phyloP scores from a whole-genome alignment of 2,797 vertebrate species.

The Lerista edwardsae region DNA sequence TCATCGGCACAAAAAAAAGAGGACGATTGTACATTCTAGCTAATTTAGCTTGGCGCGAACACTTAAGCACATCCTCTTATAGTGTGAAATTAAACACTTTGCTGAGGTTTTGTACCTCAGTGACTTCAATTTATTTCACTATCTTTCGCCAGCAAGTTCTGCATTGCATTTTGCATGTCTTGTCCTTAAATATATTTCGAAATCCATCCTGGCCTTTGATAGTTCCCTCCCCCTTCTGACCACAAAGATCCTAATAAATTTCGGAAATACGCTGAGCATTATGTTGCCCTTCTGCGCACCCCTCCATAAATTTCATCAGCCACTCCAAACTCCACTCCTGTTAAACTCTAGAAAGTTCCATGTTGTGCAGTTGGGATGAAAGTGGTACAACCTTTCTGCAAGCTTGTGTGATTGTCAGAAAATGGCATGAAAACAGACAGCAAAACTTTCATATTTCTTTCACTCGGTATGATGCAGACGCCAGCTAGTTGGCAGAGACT shows the following conservation, averaged over 20 bases:
- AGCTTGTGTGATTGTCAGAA: background rate
- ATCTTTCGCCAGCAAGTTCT: background rate
- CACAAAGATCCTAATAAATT: background rate
- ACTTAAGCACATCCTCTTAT: background rate
- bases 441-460: background rate
- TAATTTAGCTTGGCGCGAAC: background rate
- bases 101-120: background rate
- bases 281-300: background rate
- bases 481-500: background rate
- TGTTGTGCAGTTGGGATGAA: rapidly evolving
- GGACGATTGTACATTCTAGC: background rate
- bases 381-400: background rate
- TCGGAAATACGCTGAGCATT: background rate
- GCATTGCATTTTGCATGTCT: background rate
- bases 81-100: conserved; percentile 24
- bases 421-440: rapidly evolving
- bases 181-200: background rate
- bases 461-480: background rate
- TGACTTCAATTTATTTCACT: conserved; percentile 32
- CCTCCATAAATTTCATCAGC: background rate
- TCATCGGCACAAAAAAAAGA: background rate
- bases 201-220: background rate
- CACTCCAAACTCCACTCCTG: rapidly evolving
- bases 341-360: background rate
- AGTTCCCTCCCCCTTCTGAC: background rate